Evolutionary conservation across 2,888 invertebrate genomes (phyloP), one percentile per base, ranked within the genome.

Genomic region (Cantharis lateralis): DNA sequence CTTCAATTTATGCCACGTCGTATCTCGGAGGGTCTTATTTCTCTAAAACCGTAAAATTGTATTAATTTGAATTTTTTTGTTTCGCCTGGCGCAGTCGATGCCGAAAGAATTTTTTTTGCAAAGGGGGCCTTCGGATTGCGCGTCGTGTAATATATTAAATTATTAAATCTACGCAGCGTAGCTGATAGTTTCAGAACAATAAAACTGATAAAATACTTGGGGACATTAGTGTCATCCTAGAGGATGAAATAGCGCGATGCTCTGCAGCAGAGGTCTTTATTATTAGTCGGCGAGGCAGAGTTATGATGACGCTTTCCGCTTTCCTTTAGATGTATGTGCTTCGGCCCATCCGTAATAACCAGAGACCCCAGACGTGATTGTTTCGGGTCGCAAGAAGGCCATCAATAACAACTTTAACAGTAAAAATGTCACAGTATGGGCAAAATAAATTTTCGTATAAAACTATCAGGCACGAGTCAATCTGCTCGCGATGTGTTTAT

Each of bases 131-230:
- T n/a, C n/a, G n/a, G 11, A 66, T 66, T 20, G 26, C 26, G 20
- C 11, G 18, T n/a, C 1, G 32, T 70, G 18, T 18, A 48, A 16
- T 18, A 28, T 79, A 28, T 79, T 79, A 83, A 82, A 82, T 83
- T 80, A 74, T 70, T 64, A 70, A 74, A 78, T 72, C 74, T 75
- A 76, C 78, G 75, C 72, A 61, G 72, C 76, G 82, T 75, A 79
- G 79, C 83, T 86, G 86, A 86, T 86, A 84, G 86, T 85, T 85
- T 81, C 82, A 81, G 84, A 85, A 86, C 86, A 87, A 87, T 87
- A 87, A 87, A 87, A 87, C 85, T 87, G 86, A 87, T 87, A 87
- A 87, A 87, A 87, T 87, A 87, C 86, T 87, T 84, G 81, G 83
- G 84, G 82, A 86, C 87, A 87, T 87, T 87, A 87, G 86, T 85